Evolutionary conservation across 2,797 vertebrate species (phyloP).

Genomic region (Anas bernieri): DNA sequence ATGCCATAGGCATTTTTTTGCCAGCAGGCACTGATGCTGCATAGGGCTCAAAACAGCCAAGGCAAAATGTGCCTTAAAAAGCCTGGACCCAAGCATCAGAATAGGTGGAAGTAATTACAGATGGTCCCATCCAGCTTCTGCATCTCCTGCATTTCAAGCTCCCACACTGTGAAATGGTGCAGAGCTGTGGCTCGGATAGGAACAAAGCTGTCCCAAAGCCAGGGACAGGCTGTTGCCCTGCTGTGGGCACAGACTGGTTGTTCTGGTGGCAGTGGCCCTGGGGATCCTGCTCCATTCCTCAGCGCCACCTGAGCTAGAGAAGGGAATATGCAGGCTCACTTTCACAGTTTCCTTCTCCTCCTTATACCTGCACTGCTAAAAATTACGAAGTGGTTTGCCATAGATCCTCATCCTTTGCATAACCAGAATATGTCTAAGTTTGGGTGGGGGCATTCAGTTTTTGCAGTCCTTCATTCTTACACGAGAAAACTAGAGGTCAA

Average conservation of each 20-base stretch:
- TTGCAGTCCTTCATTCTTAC: neutral
- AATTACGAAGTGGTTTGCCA: neutral
- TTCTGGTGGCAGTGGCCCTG: neutral
- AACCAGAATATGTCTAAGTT: neutral
- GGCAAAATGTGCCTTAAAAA: constrained; percentile 38
- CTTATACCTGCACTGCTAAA: neutral
- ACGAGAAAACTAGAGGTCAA: neutral
- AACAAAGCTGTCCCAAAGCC: neutral
- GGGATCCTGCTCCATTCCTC: neutral
- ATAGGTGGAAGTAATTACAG: neutral
- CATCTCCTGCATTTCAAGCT: neutral
- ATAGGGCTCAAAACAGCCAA: neutral
- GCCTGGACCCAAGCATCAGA: neutral
- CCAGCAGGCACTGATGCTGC: neutral
- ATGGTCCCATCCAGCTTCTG: neutral
- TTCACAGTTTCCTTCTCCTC: neutral
- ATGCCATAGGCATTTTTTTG: neutral
- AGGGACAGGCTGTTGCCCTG: neutral
- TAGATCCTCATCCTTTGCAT: neutral
- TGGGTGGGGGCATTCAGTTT: neutral
- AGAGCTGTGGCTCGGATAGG: neutral
- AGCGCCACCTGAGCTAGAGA: neutral
- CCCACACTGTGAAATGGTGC: neutral
- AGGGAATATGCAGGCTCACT: neutral
- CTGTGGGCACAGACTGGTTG: neutral